Conservation (phyloP, 2,797 vertebrate species). For the Euphonia xanthogaster region DNA sequence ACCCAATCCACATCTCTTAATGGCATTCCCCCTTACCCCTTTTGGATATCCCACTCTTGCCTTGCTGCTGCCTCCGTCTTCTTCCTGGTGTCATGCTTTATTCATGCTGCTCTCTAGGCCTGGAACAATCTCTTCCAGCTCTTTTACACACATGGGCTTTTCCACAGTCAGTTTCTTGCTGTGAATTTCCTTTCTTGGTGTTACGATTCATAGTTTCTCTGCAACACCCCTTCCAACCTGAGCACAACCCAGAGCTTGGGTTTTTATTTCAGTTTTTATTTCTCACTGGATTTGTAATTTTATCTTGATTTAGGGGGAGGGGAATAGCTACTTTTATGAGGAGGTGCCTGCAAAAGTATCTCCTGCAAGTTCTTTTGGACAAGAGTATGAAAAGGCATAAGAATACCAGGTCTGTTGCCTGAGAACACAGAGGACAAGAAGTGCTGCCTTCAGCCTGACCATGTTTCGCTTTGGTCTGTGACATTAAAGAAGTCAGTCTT, state of each 20-base stretch:
- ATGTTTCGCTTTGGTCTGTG: not conserved
- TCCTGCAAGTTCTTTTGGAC: not conserved
- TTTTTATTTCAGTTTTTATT: not conserved
- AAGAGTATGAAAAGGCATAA: not conserved
- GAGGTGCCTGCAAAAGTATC: not conserved
- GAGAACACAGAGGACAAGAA: not conserved
- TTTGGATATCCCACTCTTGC: not conserved
- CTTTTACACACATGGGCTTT: not conserved
- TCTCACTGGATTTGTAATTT: not conserved
- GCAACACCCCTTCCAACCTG: not conserved
- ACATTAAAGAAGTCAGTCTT: not conserved
- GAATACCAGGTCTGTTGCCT: not conserved
- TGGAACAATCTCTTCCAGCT: not conserved
- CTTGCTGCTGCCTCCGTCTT: not conserved
- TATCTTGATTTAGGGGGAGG: not conserved
- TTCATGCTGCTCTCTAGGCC: not conserved
- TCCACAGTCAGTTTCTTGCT: not conserved
- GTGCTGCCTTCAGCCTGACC: not conserved
- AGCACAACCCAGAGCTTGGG: not conserved
- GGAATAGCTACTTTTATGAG: not conserved
- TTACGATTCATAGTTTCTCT: not conserved
- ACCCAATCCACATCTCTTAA: not conserved
- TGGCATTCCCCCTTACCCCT: not conserved
- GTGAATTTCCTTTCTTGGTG: not conserved
- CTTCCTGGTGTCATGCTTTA: not conserved